Percentiles rank a stretch among this genome's conserved stretches.
Conservation (phyloP, 2,797 vertebrate genomes). For the Dicrostonyx torquatus region DNA sequence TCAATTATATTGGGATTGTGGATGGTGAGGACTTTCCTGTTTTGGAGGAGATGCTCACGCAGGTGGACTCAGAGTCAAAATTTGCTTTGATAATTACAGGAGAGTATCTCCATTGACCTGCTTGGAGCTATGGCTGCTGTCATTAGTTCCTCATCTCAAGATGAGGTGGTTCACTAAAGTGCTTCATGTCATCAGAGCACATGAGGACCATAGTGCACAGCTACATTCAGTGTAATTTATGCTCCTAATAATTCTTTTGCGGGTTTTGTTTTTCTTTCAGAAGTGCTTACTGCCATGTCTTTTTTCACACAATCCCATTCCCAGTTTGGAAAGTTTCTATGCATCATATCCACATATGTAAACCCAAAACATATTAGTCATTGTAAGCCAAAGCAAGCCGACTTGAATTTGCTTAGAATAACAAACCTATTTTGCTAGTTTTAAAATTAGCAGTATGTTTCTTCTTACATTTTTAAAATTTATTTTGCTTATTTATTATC, state of each 20-base stretch:
- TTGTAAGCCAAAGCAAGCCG: constrained; percentile 25
- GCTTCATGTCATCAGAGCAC: background rate
- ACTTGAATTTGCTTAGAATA: constrained; percentile 55
- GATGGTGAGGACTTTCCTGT: background rate
- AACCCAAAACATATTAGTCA: constrained; percentile 10
- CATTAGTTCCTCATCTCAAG: constrained; percentile 34
- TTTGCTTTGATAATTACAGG: constrained; percentile 34
- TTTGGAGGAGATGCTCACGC: constrained; percentile 49
- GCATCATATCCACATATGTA: background rate
- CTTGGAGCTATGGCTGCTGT: background rate
- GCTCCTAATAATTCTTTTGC: constrained; percentile 47
- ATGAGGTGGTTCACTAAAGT: background rate
- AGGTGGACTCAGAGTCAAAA: constrained; percentile 23
- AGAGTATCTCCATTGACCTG: constrained; percentile 18
- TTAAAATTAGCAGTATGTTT: constrained; percentile 37
- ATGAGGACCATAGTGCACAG: background rate
- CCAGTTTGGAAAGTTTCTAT: constrained; percentile 37
- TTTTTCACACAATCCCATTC: constrained; percentile 39
- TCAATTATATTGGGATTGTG: background rate
- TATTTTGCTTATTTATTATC: background rate
- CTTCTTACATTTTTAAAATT: background rate
- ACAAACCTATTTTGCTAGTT: constrained; percentile 34
- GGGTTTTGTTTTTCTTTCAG: constrained; percentile 44
- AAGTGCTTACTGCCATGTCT: constrained; percentile 12
- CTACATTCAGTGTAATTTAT: constrained; percentile 45